Base-by-base conservation (phyloP, 2,797 vertebrate genomes). In the Chelon labrosus region DNA sequence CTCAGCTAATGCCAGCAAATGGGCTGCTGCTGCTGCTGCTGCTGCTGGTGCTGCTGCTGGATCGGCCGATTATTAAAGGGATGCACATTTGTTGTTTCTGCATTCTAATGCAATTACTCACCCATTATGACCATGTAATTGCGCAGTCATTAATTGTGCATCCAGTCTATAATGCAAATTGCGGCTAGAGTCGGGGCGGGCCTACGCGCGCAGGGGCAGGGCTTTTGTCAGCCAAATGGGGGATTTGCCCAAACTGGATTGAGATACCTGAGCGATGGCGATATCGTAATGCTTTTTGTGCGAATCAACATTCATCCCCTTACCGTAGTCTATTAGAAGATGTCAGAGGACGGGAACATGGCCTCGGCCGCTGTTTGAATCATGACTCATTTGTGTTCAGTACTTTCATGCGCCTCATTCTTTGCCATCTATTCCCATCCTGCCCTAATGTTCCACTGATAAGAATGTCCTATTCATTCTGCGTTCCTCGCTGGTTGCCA, bases 21-120 rank as follows among this genome's bases (percentile, higher is more conserved):
- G 80, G 79, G 86, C 73, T 65, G 85, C 79, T 55, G 70, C 70
- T 61, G 27, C 25, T 31, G 66, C 66, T 8, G 51, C 42, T 3
- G 67, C 68, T 60, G 51, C 42, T 3, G 67, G 58, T 60, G 77
- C 77, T 55, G 70, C 85, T 59, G 84, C 85, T 78, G 89, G 83
- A 87, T 86, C 38, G 65, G 68, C 38, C 46, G 65, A 84, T 83
- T 87, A 90, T 90, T 89, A 82, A 87, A 86, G 80, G 82, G 80
- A 85, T 71, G 80, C 86, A 79, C 83, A 66, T 89, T 92, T 88
- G 84, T 91, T 89, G 85, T 88, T 84, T 79, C 80, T 83, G 82
- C 82, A 80, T 92, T 87, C 73, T 86, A 89, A 93, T 86, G 89
- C 87, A 91, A 90, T 93, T 92, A 91, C 88, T 92, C 86, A 88